Percentiles rank a stretch among this genome's conserved stretches.
Evolutionary conservation across 2,888 invertebrate genomes (phyloP).

Genomic region (Halictus ligatus): DNA sequence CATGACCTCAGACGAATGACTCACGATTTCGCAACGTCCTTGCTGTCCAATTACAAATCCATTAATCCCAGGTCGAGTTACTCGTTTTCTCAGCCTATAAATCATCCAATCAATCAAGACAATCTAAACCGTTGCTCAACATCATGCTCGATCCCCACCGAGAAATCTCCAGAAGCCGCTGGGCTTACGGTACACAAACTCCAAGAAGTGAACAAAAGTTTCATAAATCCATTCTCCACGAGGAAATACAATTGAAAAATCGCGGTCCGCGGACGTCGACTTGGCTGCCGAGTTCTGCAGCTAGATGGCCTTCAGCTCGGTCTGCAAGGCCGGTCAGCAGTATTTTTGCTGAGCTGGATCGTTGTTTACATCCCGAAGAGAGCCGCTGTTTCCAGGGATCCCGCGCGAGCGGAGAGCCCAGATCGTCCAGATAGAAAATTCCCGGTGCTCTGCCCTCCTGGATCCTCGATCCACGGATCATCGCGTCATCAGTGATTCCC

Average conservation of each 20-base stretch:
- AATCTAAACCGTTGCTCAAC: background rate
- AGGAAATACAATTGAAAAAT: background rate
- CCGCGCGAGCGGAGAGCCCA: constrained; percentile 35
- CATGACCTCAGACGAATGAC: no score
- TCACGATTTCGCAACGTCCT: background rate
- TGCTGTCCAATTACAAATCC: background rate
- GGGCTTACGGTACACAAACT: background rate
- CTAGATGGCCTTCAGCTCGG: constrained; percentile 27
- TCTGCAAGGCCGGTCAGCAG: constrained; percentile 55
- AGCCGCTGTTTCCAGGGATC: constrained; percentile 63
- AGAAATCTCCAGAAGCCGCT: background rate
- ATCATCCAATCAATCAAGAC: background rate
- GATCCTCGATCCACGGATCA: background rate
- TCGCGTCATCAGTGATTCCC: background rate
- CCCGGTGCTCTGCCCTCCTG: background rate
- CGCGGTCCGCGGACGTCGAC: background rate
- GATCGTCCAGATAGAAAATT: constrained; percentile 27
- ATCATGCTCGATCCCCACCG: background rate
- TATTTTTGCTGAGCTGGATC: constrained; percentile 77
- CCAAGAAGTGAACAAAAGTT: background rate
- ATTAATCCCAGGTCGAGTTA: background rate
- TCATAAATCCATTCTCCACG: background rate
- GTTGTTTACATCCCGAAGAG: constrained; percentile 75
- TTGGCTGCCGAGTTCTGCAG: constrained; percentile 13
- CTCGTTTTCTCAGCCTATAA: background rate